Evolutionary conservation across 2,888 invertebrate genomes (phyloP).

Genomic region (Apodemia duryi): DNA sequence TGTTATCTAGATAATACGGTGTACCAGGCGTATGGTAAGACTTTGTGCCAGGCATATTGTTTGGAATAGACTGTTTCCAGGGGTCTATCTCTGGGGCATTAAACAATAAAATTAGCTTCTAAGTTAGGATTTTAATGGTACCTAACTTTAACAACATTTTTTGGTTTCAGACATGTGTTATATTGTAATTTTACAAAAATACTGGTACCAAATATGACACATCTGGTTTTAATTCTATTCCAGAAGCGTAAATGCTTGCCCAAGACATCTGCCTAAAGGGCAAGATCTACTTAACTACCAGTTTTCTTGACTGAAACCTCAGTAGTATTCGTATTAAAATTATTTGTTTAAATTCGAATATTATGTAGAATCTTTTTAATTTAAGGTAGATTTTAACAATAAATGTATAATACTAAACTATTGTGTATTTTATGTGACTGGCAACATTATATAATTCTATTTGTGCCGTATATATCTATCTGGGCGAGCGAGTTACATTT

Average conservation of each 20-base stretch:
- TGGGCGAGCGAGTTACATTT: too few relatives aligned
- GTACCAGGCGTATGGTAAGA: too few relatives aligned
- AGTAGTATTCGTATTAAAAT: slow-evolving; percentile 4
- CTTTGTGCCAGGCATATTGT: too few relatives aligned
- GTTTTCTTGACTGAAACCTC: slow-evolving; percentile 10
- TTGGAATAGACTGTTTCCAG: too few relatives aligned
- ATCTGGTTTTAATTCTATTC: not conserved
- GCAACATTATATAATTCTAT: not conserved
- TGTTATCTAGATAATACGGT: too few relatives aligned
- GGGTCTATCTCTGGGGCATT: too few relatives aligned
- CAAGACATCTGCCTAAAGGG: not conserved
- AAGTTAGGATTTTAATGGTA: too few relatives aligned
- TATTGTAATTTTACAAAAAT: too few relatives aligned
- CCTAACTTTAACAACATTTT: not conserved
- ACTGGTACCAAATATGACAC: not conserved
- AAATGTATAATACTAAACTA: slow-evolving; percentile 2
- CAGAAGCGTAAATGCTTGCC: not conserved
- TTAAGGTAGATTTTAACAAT: slow-evolving; percentile 4
- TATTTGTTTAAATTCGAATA: not conserved
- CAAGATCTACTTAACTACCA: slow-evolving; percentile 7
- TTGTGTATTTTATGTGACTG: not conserved
- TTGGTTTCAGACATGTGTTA: too few relatives aligned
- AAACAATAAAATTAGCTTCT: too few relatives aligned
- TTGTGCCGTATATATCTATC: too few relatives aligned
- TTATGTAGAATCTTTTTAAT: slow-evolving; percentile 11